These are phyloP conservation scores for Lepilemur septentrionalis DNA, from an alignment of 2,797 vertebrate genomes.

Conservation along the genomic window DNA sequence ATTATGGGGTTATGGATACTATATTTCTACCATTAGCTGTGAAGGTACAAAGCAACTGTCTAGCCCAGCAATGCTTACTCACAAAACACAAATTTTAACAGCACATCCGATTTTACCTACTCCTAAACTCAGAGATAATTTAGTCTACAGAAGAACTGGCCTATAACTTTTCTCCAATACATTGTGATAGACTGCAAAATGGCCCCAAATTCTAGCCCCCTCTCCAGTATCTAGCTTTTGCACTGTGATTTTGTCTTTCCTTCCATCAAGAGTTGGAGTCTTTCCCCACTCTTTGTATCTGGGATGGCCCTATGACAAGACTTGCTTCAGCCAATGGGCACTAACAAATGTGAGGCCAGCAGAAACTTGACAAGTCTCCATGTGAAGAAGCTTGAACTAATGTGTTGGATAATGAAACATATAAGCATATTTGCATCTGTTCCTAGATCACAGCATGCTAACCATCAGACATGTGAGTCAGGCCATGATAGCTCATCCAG, in stretches of 20 bases:
- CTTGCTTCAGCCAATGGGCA: neutral
- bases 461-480: neutral
- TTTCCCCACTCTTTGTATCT: neutral
- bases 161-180: neutral
- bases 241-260: neutral
- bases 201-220: neutral
- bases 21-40: neutral
- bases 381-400: neutral
- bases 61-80: neutral
- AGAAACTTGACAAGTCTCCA: neutral
- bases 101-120: neutral
- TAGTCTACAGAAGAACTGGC: neutral
- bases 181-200: neutral
- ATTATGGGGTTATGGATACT: neutral
- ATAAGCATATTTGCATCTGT: neutral
- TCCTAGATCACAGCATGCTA: neutral
- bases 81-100: conserved; percentile 40
- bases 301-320: neutral
- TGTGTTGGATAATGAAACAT: neutral
- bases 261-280: neutral
- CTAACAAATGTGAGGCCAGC: neutral
- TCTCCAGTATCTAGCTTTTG: neutral
- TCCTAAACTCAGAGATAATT: neutral
- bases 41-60: conserved; percentile 19
- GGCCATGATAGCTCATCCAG: neutral